Evolutionary conservation across 2,888 invertebrate genomes (phyloP), one percentile per base, ranked within the genome.

Genomic region (Coecobrya sp.): DNA sequence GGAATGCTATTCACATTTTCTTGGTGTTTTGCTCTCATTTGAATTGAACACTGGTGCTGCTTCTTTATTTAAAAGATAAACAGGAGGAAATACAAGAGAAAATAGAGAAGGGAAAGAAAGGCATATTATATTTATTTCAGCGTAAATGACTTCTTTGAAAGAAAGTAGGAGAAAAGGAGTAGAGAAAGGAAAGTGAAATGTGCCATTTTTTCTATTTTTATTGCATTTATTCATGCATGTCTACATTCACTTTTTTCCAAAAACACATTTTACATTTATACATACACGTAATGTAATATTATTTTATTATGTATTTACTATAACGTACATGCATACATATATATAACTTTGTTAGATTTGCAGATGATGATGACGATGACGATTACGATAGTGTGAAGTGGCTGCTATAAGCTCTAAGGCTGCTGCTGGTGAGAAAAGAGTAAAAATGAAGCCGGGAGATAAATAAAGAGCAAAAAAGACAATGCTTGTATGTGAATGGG

Each of bases 141-240:
- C 79, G 5, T 30, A 79, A 79, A 79, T 52, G 52, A 79, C 79
- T 79, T 25, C 11, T 79, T 79, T 79, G 49, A 52, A 79, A 10
- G 19, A 55, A 55, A 19, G 25, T 16, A 55, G 55, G n/a, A 27
- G 52, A 10, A 79, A 1, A 10, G n/a, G 42, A 62, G 19, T 8
- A 19, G 13, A 19, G 22, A 68, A 68, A 19, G 22, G 76, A 49
- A 76, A 49, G 22, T 25, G 49, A 45, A 70, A 16, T 49, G 49
- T 49, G 10, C 49, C 16, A 13, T 49, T 59, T 59, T 79, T 79
- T 52, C 27, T 27, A n/a, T 79, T 79, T 73, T 79, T 79, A 52
- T 79, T 79, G 52, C 49, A 79, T 79, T 79, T 79, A 55, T 55
- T 79, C 79, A 79, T 79, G 79, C 79, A 79, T 79, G 55, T 42